Conservation (phyloP, 2,888 invertebrate genomes). For the Plebejus argus region DNA sequence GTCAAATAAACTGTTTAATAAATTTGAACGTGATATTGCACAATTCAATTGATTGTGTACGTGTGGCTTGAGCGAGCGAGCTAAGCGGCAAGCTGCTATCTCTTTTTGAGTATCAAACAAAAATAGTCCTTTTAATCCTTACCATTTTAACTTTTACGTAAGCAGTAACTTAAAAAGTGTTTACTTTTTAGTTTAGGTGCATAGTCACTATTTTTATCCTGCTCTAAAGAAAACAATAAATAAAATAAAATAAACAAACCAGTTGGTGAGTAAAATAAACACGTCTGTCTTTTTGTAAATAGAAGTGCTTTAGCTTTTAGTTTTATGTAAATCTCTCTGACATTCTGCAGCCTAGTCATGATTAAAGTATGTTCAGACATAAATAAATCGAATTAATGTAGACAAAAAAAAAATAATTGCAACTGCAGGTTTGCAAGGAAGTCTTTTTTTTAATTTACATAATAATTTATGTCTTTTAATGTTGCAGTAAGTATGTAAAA, state of each 20-base stretch:
- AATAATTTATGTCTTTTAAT: too few relatives aligned
- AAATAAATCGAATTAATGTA: not conserved
- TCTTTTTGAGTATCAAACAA: not conserved
- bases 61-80: not conserved
- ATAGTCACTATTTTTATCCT: not conserved
- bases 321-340: not conserved
- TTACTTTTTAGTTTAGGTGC: not conserved
- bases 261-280: not conserved
- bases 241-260: constrained; percentile 15
- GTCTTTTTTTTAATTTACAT: too few relatives aligned
- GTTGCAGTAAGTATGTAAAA: too few relatives aligned
- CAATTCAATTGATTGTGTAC: too few relatives aligned
- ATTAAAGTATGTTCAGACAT: not conserved
- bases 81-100: not conserved
- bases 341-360: not conserved
- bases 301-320: not conserved
- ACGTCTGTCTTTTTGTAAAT: constrained; percentile 9
- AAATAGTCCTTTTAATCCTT: not conserved
- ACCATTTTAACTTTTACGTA: not conserved
- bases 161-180: not conserved
- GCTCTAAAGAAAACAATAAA: constrained; percentile 8
- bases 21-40: too few relatives aligned
- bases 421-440: too few relatives aligned
- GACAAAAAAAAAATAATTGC: not conserved
- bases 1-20: too few relatives aligned